A percentile compares a stretch with the other conserved stretches of the same genome.
Evolutionary conservation across 2,113 vertebrate genomes (phyloP).

Genomic region (Myodes glareolus): DNA sequence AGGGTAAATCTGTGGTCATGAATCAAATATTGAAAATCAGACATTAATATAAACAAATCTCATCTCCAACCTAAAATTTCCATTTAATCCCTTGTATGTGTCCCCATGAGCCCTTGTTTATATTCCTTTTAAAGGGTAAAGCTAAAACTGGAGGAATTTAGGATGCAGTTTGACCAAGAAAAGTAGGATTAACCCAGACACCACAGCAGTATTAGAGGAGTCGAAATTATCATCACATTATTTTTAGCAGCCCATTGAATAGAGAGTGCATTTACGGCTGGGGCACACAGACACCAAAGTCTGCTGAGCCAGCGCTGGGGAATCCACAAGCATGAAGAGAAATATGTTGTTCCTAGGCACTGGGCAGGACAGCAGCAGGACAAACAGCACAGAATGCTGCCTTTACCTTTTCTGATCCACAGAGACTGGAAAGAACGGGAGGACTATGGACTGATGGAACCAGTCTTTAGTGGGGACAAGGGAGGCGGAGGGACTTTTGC

Average conservation of each 20-base stretch:
- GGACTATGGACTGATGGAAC: too few species aligned
- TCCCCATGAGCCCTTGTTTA: background rate
- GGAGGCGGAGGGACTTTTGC: background rate
- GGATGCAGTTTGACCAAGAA: background rate
- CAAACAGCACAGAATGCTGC: background rate
- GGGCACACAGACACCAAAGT: background rate
- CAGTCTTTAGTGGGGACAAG: background rate
- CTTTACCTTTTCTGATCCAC: background rate
- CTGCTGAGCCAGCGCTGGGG: background rate
- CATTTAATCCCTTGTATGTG: background rate
- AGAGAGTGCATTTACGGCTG: background rate
- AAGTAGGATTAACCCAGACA: background rate
- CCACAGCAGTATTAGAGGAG: background rate
- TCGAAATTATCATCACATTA: background rate
- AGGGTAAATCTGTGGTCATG: background rate
- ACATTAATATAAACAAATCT: background rate
- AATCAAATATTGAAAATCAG: background rate
- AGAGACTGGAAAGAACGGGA: background rate
- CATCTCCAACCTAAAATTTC: background rate
- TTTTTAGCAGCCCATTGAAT: background rate
- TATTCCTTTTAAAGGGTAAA: background rate
- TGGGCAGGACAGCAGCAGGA: background rate
- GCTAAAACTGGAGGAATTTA: background rate
- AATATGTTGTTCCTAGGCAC: background rate
- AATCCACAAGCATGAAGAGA: background rate